Conservation (phyloP, 1,140 invertebrate species). For the Bombyx mandarina region DNA sequence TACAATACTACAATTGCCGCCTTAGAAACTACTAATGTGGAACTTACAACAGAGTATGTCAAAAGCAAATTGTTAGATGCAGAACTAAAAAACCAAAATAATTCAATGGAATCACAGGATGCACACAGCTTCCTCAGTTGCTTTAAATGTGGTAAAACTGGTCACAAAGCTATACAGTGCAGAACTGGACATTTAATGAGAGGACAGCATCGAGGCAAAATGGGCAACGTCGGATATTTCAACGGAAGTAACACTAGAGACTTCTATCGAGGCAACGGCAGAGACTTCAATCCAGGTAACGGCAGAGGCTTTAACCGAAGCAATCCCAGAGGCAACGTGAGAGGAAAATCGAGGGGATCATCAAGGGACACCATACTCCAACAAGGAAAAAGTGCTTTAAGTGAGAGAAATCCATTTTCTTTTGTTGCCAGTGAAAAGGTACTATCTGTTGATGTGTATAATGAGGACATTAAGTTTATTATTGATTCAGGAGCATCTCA, state of each 20-base stretch:
- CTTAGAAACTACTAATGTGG: not conserved
- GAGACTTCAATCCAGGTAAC: no score
- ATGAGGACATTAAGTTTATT: constrained; percentile 5
- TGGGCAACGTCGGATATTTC: no score
- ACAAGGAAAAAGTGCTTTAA: no score
- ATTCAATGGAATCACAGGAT: not conserved
- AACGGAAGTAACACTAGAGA: no score
- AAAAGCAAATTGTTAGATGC: constrained; percentile 8
- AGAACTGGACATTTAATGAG: not conserved
- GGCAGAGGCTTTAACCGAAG: no score
- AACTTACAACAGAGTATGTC: constrained; percentile 8
- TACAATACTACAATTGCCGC: not conserved
- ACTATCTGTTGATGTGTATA: no score
- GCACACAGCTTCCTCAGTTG: not conserved
- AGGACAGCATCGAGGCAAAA: no score
- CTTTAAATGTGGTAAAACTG: constrained; percentile 1
- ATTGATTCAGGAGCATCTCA: constrained; percentile 17
- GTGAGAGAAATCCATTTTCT: no score
- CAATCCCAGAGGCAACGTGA: no score
- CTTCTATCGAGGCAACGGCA: not conserved
- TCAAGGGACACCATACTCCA: no score
- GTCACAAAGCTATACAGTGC: not conserved
- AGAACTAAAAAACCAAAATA: constrained; percentile 9
- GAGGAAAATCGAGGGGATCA: no score
- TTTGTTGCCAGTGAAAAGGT: no score